Percentiles rank a stretch among this genome's conserved stretches.
phyloP scores from a whole-genome alignment of 2,113 vertebrate species.

The Albula glossodonta region DNA sequence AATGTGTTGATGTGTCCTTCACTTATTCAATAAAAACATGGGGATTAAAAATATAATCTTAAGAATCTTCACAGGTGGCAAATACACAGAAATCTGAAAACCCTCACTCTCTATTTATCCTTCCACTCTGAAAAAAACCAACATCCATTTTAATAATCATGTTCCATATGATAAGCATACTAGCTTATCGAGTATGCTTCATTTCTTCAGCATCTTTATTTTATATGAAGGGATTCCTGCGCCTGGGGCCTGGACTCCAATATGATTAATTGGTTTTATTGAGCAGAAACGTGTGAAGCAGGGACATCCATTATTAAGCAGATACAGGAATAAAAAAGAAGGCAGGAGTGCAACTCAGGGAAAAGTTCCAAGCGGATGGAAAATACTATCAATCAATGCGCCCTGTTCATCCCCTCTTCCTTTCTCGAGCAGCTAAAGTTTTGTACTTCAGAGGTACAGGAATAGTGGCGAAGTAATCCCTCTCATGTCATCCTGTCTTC shows the following conservation, averaged over 20 bases:
- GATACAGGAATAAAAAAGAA: not conserved
- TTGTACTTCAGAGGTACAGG: not conserved
- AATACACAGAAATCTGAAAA: not conserved
- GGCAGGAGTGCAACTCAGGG: not conserved
- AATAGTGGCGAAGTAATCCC: slow-evolving; percentile 11
- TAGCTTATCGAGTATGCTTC: slow-evolving; percentile 25
- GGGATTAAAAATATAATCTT: not conserved
- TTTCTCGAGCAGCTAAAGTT: not conserved
- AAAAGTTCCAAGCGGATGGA: not conserved
- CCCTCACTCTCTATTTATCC: not conserved
- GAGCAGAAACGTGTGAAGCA: slow-evolving; percentile 29
- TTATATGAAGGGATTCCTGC: slow-evolving; percentile 18
- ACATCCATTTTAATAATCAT: not conserved
- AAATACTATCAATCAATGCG: slow-evolving; percentile 6
- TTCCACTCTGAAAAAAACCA: not conserved
- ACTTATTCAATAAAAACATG: not conserved
- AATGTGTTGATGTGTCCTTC: not conserved
- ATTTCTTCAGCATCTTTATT: not conserved
- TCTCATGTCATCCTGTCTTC: not conserved
- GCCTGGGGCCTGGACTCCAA: not conserved
- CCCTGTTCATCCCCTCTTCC: not conserved
- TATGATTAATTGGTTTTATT: slow-evolving; percentile 35
- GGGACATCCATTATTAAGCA: slow-evolving; percentile 24
- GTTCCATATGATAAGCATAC: not conserved
- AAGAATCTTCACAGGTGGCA: not conserved